These are phyloP conservation scores for Mactromeris polynyma DNA, from an alignment of 2,888 invertebrate species.

Conservation along the genomic window DNA sequence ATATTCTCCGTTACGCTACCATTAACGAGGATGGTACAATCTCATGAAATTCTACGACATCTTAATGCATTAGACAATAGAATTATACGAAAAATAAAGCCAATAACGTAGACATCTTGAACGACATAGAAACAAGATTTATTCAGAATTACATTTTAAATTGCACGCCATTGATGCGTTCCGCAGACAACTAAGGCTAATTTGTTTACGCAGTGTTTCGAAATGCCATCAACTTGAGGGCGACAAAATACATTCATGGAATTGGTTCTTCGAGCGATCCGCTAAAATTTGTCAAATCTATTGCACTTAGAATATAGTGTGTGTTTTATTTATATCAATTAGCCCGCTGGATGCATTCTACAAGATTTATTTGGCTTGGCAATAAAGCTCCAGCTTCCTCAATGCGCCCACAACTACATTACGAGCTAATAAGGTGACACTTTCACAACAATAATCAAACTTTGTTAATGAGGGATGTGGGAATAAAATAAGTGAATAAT, in stretches of 20 bases:
- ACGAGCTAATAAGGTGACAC: not conserved
- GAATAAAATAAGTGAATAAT: not conserved
- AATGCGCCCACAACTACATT: not conserved
- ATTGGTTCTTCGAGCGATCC: not conserved
- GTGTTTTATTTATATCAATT: not conserved
- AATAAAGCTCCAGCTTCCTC: not conserved
- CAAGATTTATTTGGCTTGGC: not conserved
- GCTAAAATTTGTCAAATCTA: not conserved
- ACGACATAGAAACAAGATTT: conserved; percentile 3
- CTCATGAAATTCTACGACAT: not conserved
- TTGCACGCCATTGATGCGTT: not conserved
- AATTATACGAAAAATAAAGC: not conserved
- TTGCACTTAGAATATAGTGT: not conserved
- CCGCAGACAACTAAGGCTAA: not conserved
- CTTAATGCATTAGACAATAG: not conserved
- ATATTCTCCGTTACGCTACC: not conserved
- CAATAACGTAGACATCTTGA: not conserved
- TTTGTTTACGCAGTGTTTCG: not conserved
- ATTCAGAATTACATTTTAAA: not conserved
- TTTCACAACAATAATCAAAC: not conserved
- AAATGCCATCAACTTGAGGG: not conserved
- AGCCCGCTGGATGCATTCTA: not conserved
- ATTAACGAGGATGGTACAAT: not conserved
- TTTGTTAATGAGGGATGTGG: not conserved
- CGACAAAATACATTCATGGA: not conserved